Base-by-base conservation (phyloP, 2,888 invertebrate species). In the Mythimna impura region DNA sequence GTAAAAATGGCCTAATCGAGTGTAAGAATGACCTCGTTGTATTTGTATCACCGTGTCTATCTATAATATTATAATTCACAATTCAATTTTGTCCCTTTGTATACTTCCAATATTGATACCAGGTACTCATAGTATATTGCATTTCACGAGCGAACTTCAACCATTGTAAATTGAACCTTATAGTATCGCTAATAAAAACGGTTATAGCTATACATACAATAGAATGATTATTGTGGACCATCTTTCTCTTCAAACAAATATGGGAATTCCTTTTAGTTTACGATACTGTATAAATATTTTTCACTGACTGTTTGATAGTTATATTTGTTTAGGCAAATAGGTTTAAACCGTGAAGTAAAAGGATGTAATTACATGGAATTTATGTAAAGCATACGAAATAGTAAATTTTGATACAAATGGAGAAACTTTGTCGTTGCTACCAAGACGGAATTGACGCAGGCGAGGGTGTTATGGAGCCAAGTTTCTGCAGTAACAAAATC, bases 1-100 rank as follows among this genome's bases (percentile, higher is more conserved):
- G n/a, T 66, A 25, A 52, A 52, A 40, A 66, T 43, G 0, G 22
- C 54, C 52, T 72, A 70, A 79, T 74, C 34, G 73, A 69, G 54
- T 55, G 54, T 69, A 17, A 43, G 25, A 66, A 66, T 22, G 61
- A 63, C 50, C 66, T 69, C 80, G 60, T 80, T 72, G 66, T 64
- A 68, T 61, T 43, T 60, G 60, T 52, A 79, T 71, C 55, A 65
- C 68, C 71, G 34, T 60, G 6, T 20, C 30, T 34, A 17, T 57
- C 14, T n/a, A 69, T 73, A 73, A 68, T 50, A 25, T 25, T 25
- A 25, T 66, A 64, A 69, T 80, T 76, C 66, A 75, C 66, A 60
- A 67, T 64, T 78, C 71, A 60, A 78, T 74, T 50, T 25, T 20
- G 43, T 70, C 47, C 58, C 73, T 72, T 63, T 55, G 50, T 66